phyloP scores from a whole-genome alignment of 2,113 vertebrate genomes.

The Amazona vittata region DNA sequence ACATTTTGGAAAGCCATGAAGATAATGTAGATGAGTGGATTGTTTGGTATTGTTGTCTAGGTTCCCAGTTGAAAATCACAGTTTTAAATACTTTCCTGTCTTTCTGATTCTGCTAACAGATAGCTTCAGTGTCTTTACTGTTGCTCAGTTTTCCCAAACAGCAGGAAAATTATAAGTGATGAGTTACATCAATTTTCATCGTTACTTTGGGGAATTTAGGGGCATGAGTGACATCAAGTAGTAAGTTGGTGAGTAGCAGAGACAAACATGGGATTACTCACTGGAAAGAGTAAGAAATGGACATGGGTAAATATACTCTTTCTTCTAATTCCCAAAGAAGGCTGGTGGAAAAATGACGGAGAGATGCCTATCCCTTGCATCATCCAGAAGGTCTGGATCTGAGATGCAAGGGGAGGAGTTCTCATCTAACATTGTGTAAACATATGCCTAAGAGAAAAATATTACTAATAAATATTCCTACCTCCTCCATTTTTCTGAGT shows the following conservation, averaged over 20 bases:
- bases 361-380: not conserved
- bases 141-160: not conserved
- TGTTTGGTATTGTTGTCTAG: not conserved
- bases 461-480: not conserved
- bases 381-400: not conserved
- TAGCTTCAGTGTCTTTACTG: not conserved
- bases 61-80: not conserved
- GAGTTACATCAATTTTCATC: not conserved
- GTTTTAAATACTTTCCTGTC: not conserved
- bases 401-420: not conserved
- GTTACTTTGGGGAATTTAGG: not conserved
- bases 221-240: not conserved
- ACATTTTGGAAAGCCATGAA: not conserved
- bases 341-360: not conserved
- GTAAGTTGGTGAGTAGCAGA: not conserved
- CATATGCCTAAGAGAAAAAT: not conserved
- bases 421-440: not conserved
- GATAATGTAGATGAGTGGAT: not conserved
- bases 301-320: not conserved
- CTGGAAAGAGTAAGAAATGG: conserved; percentile 9
- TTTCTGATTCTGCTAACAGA: not conserved
- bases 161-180: not conserved
- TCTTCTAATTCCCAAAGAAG: conserved; percentile 1
- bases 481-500: not conserved
- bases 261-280: conserved; percentile 13